phyloP scores from a whole-genome alignment of 1,140 invertebrate genomes.

The Drosophila arizonae region DNA sequence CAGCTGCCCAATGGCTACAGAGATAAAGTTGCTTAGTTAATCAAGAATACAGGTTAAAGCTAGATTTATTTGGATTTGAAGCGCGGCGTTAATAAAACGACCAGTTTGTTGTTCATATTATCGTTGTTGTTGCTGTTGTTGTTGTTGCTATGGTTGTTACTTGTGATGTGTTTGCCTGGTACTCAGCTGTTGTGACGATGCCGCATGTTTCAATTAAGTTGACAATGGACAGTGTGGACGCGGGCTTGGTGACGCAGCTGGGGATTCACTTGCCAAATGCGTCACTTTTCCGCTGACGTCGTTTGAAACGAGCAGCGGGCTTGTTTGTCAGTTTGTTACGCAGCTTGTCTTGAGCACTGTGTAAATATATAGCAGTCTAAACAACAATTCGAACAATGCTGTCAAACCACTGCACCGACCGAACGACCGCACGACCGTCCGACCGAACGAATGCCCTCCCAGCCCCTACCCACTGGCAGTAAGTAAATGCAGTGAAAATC shows the following conservation, averaged over 20 bases:
- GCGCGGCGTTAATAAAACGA: constrained; percentile 47
- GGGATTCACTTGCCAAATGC: constrained; percentile 64
- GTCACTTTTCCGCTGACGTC: constrained; percentile 48
- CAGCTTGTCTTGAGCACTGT: constrained; percentile 34
- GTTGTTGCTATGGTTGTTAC: background rate
- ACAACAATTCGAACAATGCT: constrained; percentile 34
- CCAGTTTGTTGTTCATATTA: constrained; percentile 26
- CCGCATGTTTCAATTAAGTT: constrained; percentile 48
- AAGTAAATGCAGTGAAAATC: constrained; percentile 18
- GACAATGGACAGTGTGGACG: constrained; percentile 42
- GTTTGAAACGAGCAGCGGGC: constrained; percentile 4
- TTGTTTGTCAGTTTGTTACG: constrained; percentile 13
- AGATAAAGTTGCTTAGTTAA: constrained; percentile 1
- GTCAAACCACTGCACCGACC: constrained; percentile 13
- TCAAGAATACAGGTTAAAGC: constrained; percentile 63
- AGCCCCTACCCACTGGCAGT: background rate
- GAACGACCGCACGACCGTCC: background rate
- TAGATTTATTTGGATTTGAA: constrained; percentile 55
- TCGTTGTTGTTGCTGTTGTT: constrained; percentile 29
- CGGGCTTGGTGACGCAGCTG: constrained; percentile 48
- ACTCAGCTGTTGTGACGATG: constrained; percentile 40
- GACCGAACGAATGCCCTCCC: background rate
- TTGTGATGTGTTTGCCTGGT: constrained; percentile 10
- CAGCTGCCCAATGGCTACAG: background rate
- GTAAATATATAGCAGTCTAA: constrained; percentile 54